phyloP scores from a whole-genome alignment of 2,888 invertebrate species.

The Rotaria sp. region DNA sequence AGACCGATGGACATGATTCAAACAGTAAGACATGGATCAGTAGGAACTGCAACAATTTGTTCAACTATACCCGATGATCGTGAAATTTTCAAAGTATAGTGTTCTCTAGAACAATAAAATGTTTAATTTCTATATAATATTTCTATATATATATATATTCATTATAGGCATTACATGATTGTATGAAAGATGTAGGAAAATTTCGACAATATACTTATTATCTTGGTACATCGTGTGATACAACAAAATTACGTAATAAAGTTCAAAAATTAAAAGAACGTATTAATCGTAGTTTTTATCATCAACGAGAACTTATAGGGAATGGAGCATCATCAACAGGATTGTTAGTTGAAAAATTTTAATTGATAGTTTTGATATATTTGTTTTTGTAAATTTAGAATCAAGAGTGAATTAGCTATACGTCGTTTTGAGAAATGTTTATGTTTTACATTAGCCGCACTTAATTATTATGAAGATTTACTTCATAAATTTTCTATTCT shows the following conservation, averaged over 20 bases:
- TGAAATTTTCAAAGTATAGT: neutral
- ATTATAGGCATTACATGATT: slow-evolving; percentile 5
- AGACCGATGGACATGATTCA: neutral
- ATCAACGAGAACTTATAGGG: neutral
- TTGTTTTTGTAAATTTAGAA: neutral
- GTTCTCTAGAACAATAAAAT: too few relatives aligned
- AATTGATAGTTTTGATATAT: neutral
- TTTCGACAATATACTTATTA: slow-evolving; percentile 28
- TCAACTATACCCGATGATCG: neutral
- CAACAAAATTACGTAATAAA: slow-evolving; percentile 14
- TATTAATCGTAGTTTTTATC: neutral
- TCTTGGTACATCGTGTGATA: slow-evolving; percentile 20
- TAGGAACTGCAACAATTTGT: neutral
- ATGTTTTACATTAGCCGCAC: slow-evolving; percentile 2
- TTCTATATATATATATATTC: neutral
- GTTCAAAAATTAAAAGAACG: slow-evolving; percentile 29
- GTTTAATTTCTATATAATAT: neutral
- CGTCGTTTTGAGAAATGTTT: neutral
- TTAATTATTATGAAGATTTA: slow-evolving; percentile 25
- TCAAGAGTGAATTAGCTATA: neutral
- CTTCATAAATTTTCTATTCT: slow-evolving; percentile 18
- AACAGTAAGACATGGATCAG: neutral
- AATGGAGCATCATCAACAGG: neutral
- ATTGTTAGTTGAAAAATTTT: neutral
- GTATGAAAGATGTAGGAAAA: slow-evolving; percentile 28